A percentile compares a stretch with the other conserved stretches of the same genome.
Conservation (phyloP, 2,888 invertebrate genomes). For the Suillia variegata region DNA sequence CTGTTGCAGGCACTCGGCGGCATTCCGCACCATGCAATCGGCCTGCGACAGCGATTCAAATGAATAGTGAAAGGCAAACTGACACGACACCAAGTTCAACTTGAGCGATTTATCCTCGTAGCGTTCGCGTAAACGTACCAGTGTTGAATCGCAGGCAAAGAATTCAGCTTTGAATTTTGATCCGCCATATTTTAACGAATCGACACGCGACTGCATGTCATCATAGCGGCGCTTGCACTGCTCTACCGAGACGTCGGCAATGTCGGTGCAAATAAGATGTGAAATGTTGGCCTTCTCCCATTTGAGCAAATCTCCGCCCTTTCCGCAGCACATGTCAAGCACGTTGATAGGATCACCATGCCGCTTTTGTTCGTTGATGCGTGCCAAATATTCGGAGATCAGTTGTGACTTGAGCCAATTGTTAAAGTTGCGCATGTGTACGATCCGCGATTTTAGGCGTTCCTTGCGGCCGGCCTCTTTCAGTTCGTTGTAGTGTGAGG, state of each 20-base stretch:
- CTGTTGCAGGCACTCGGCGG: conserved; percentile 83
- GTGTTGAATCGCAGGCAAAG: conserved; percentile 90
- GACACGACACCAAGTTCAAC: conserved; percentile 92
- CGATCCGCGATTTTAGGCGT: conserved; percentile 87
- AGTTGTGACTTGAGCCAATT: conserved; percentile 98
- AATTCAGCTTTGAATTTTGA: conserved; percentile 84
- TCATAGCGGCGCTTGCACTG: conserved; percentile 87
- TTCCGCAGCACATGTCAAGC: conserved; percentile 96
- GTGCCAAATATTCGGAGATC: conserved; percentile 80
- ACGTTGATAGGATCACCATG: conserved; percentile 74
- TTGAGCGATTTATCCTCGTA: conserved; percentile 78
- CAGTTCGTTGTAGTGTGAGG: conserved; percentile 91
- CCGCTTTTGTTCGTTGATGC: conserved; percentile 68
- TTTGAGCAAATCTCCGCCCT: conserved; percentile 97
- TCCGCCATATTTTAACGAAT: conserved; percentile 52
- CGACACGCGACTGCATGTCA: conserved; percentile 65
- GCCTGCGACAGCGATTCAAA: conserved; percentile 90
- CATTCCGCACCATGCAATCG: conserved; percentile 90
- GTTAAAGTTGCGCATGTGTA: conserved; percentile 94
- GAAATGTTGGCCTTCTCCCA: conserved; percentile 85
- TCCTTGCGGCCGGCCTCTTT: conserved; percentile 81
- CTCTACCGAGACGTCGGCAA: conserved; percentile 89
- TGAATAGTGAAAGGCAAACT: conserved; percentile 98
- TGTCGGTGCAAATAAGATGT: conserved; percentile 88
- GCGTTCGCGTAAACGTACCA: conserved; percentile 75